Conservation (phyloP, 2,888 invertebrate genomes). For the Suillia variegata region DNA sequence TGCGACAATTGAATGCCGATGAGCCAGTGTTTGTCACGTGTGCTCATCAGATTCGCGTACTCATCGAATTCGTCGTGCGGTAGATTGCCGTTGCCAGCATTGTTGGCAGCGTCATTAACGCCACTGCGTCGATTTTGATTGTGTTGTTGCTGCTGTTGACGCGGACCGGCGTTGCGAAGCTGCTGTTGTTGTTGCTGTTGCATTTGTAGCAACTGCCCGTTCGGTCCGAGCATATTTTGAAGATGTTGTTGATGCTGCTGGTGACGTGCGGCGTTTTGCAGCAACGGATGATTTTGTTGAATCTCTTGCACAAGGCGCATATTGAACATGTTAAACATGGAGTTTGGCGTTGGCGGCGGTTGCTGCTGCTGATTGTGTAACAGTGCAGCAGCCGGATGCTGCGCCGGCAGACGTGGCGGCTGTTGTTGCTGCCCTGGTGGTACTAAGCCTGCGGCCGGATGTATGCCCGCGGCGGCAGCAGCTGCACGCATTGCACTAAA, state of each 20-base stretch:
- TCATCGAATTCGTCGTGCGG: slow-evolving; percentile 69
- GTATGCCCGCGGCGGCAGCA: slow-evolving; percentile 49
- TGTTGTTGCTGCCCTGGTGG: slow-evolving; percentile 49
- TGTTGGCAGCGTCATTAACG: too few species aligned
- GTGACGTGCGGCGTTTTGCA: slow-evolving; percentile 47
- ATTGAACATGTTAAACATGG: slow-evolving; percentile 57
- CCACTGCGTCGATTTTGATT: slow-evolving; percentile 49
- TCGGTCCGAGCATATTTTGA: slow-evolving; percentile 38
- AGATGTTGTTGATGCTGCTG: slow-evolving; percentile 39
- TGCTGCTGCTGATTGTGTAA: slow-evolving; percentile 36
- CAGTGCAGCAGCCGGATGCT: slow-evolving; percentile 44
- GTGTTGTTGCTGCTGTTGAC: too few species aligned
- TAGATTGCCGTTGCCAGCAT: slow-evolving; percentile 56
- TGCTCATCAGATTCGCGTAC: slow-evolving; percentile 92
- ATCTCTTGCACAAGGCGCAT: slow-evolving; percentile 61
- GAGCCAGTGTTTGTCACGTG: slow-evolving; percentile 94
- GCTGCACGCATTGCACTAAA: slow-evolving; percentile 61
- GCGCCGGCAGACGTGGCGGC: slow-evolving; percentile 57
- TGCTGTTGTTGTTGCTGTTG: slow-evolving; percentile 43
- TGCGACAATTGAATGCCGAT: slow-evolving; percentile 94
- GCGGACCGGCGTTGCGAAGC: slow-evolving; percentile 33
- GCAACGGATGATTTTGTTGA: slow-evolving; percentile 60
- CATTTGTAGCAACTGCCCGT: slow-evolving; percentile 33
- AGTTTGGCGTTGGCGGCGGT: too few species aligned
- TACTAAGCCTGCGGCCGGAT: slow-evolving; percentile 42